These are phyloP conservation scores for Campoplex capitator DNA, from an alignment of 2,888 invertebrate genomes.

Conservation along the genomic window DNA sequence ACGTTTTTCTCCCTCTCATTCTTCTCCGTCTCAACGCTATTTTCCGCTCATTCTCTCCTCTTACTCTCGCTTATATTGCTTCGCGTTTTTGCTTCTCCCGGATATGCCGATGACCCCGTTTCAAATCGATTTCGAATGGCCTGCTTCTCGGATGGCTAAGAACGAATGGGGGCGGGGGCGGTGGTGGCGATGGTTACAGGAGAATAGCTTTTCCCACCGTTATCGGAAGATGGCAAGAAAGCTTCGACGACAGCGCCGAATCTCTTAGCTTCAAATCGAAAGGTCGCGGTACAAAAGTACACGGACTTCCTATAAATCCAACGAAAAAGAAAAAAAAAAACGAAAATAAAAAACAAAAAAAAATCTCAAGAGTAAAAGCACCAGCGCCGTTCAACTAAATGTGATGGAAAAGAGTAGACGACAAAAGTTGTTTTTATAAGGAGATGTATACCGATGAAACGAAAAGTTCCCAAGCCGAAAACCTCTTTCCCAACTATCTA, in stretches of 20 bases:
- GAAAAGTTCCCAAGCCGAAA: slow-evolving; percentile 17
- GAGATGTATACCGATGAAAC: slow-evolving; percentile 47
- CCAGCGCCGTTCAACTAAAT: slow-evolving; percentile 60
- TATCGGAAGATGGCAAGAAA: slow-evolving; percentile 28
- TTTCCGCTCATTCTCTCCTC: slow-evolving; percentile 2
- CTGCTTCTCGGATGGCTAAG: slow-evolving; percentile 68
- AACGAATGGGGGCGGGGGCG: not conserved
- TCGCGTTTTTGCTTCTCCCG: slow-evolving; percentile 42
- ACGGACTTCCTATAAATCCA: slow-evolving; percentile 28
- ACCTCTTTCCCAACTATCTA: not conserved
- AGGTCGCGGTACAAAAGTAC: slow-evolving; percentile 4
- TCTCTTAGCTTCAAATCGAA: slow-evolving; percentile 19
- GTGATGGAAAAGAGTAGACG: slow-evolving; percentile 71
- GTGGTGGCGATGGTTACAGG: slow-evolving; percentile 34
- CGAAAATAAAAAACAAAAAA: not conserved
- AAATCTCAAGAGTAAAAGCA: slow-evolving; percentile 66
- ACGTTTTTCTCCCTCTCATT: not conserved
- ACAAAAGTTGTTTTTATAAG: slow-evolving; percentile 59
- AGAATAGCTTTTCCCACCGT: slow-evolving; percentile 21
- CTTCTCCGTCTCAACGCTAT: slow-evolving; percentile 14
- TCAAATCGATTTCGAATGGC: slow-evolving; percentile 82
- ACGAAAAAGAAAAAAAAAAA: too few relatives aligned
- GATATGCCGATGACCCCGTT: slow-evolving; percentile 80
- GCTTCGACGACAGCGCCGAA: slow-evolving; percentile 44
- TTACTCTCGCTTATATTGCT: slow-evolving; percentile 61